Evolutionary conservation across 2,888 invertebrate species (phyloP), one percentile per base, ranked within the genome.

Genomic region (Buathra laborator): DNA sequence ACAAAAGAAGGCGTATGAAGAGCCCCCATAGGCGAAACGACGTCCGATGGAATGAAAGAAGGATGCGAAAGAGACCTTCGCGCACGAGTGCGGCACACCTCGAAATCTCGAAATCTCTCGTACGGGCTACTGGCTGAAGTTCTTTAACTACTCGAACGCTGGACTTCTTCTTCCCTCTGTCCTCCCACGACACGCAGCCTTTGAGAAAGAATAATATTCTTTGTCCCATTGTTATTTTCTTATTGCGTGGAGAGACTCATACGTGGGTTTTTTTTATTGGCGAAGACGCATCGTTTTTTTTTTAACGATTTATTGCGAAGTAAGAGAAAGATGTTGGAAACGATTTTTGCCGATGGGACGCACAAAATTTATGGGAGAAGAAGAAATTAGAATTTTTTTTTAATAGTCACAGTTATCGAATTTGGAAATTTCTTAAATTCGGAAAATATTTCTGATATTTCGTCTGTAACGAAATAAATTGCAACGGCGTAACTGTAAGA

Each of bases 141-240:
- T 37, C 37, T 37, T 37, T 9, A 37, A 37, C 37, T 37, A 37
- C 37, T 46, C 43, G 51, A 46, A 24, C 37, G 53, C 48, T 71
- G 29, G 32, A 62, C n/a, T 72, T 66, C 43, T 16, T 62, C 12
- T 10, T 64, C 64, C 72, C 43, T 66, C 70, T 74, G 75, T 79
- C 79, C 85, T 86, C 85, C 78, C 77, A 86, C 85, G 84, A 86
- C 62, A 48, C 29, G 29, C 29, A 14, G 43, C 32, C 56, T 78
- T 68, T 72, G 81, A 78, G 84, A 86, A 85, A 75, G 46, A 62
- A 74, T 46, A 59, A 51, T 68, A 56, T 29, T 62, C 16, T 77
- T 56, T 77, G 77, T 75, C 37, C 85, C 75, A 89, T 89, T 89
- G 89, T 89, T 79, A 81, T 6, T 80, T 85, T 85, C 80, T 82